Conservation (phyloP, 2,888 invertebrate species). For the Drosophila borborema region DNA sequence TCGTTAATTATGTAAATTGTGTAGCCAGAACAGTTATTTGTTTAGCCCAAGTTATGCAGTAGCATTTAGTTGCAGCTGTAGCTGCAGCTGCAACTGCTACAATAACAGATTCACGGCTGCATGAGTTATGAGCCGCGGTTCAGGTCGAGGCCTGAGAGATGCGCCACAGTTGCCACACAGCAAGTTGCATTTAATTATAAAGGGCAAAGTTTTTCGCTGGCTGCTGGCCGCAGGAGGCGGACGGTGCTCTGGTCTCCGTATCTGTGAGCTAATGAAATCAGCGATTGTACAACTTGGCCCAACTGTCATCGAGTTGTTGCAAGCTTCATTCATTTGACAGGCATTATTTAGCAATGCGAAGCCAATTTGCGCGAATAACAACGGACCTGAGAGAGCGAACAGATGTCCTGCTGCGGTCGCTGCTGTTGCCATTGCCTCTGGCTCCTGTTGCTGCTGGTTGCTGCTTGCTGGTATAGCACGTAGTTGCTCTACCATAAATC, state of each 20-base stretch:
- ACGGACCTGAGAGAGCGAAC: slow-evolving; percentile 50
- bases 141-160: slow-evolving; percentile 12
- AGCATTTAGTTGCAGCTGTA: slow-evolving; percentile 10
- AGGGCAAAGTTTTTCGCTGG: slow-evolving; percentile 37
- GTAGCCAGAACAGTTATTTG: slow-evolving; percentile 34
- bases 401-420: slow-evolving; percentile 35
- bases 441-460: slow-evolving; percentile 22
- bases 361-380: slow-evolving; percentile 46
- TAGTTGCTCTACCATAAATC: slow-evolving; percentile 68
- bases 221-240: not conserved
- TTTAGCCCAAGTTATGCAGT: slow-evolving; percentile 18
- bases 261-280: slow-evolving; percentile 26
- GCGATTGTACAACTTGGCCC: slow-evolving; percentile 32
- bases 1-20: slow-evolving; percentile 34
- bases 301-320: slow-evolving; percentile 38
- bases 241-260: slow-evolving; percentile 8
- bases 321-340: slow-evolving; percentile 45
- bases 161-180: slow-evolving; percentile 29
- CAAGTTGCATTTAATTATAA: slow-evolving; percentile 60
- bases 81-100: slow-evolving; percentile 1
- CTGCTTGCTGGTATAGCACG: slow-evolving; percentile 57
- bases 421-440: not conserved
- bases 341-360: slow-evolving; percentile 50
- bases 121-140: slow-evolving; percentile 38
- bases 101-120: slow-evolving; percentile 29